phyloP scores from a whole-genome alignment of 2,888 invertebrate species.

The Arctia plantaginis region DNA sequence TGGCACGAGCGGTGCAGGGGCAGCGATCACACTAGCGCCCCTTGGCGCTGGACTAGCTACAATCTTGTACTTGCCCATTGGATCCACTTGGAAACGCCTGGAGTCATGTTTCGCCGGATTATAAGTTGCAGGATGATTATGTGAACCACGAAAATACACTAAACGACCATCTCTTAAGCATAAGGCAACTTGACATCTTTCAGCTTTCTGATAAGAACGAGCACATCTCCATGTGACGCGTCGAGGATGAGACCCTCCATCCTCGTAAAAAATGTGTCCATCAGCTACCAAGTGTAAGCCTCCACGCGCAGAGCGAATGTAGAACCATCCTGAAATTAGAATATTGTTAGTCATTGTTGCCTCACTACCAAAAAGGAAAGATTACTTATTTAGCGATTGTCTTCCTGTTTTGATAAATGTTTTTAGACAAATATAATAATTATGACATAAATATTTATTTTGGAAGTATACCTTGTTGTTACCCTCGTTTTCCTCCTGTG shows the following conservation, averaged over 20 bases:
- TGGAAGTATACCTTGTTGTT: conserved; percentile 37
- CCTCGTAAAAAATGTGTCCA: conserved; percentile 84
- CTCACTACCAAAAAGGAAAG: neutral
- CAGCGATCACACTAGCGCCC: conserved; percentile 47
- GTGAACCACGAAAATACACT: conserved; percentile 80
- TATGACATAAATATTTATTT: conserved; percentile 24
- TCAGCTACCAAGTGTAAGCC: conserved; percentile 81
- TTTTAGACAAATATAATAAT: conserved; percentile 24
- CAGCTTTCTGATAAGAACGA: conserved; percentile 82
- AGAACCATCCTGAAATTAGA: conserved; percentile 81
- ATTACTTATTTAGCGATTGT: neutral
- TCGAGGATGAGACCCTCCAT: conserved; percentile 81
- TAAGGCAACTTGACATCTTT: conserved; percentile 81
- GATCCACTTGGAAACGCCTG: conserved; percentile 80
- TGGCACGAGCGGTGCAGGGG: conserved; percentile 66
- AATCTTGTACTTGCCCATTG: conserved; percentile 84
- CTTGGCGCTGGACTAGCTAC: conserved; percentile 68
- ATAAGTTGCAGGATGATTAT: conserved; percentile 82
- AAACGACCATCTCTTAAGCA: conserved; percentile 82
- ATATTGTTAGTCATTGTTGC: conserved; percentile 49
- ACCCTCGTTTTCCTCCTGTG: conserved; percentile 16
- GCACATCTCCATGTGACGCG: conserved; percentile 84
- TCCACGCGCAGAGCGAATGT: conserved; percentile 82
- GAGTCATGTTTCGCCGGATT: conserved; percentile 81
- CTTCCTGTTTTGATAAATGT: conserved; percentile 19